Evolutionary conservation across 2,888 invertebrate species (phyloP).

Genomic region (Dyspetes luteomarginatus): DNA sequence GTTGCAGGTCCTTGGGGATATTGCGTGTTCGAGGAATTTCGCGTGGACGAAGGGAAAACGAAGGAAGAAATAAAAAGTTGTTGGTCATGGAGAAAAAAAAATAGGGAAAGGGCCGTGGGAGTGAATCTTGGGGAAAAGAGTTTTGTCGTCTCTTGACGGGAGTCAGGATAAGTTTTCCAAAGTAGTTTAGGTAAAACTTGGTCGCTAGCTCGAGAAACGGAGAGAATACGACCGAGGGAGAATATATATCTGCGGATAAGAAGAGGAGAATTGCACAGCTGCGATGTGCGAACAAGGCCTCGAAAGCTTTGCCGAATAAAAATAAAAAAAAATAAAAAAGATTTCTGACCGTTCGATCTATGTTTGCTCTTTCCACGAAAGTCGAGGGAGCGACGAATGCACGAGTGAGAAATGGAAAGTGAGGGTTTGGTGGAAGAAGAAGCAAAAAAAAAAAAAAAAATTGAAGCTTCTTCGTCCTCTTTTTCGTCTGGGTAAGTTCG

Average conservation of each 20-base stretch:
- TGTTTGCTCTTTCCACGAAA: constrained; percentile 41
- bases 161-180: constrained; percentile 66
- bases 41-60: neutral
- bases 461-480: neutral
- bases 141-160: constrained; percentile 47
- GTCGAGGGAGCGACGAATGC: constrained; percentile 25
- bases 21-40: neutral
- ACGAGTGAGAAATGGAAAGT: neutral
- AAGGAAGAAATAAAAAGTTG: constrained; percentile 4
- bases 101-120: constrained; percentile 22
- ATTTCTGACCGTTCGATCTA: constrained; percentile 44
- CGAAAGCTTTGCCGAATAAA: constrained; percentile 51
- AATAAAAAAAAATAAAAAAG: constrained; percentile 27
- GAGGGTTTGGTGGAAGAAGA: neutral
- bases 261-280: constrained; percentile 37
- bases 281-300: constrained; percentile 40
- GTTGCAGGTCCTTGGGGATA: constrained; percentile 16
- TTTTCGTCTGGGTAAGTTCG: no score
- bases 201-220: constrained; percentile 53
- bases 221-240: constrained; percentile 15
- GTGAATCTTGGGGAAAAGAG: constrained; percentile 17
- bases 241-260: constrained; percentile 16
- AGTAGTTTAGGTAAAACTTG: constrained; percentile 68
- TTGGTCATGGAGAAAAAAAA: constrained; percentile 15
- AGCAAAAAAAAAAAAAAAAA: neutral